Conservation (phyloP, 2,888 invertebrate species). For the Heliconius hortense region DNA sequence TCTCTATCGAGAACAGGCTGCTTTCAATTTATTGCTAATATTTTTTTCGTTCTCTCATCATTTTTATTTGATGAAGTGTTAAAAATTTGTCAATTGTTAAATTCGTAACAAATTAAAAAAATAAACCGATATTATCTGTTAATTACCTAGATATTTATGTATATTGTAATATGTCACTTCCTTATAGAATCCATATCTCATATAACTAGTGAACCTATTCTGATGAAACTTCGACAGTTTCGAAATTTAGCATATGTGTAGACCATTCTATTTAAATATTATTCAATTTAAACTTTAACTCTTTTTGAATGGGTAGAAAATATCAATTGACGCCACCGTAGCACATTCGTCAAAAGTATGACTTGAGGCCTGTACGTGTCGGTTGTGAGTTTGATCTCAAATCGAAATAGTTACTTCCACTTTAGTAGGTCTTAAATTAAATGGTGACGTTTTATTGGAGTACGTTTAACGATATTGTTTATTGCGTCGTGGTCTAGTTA, state of each 20-base stretch:
- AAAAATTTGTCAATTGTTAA: neutral
- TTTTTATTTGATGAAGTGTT: constrained; percentile 15
- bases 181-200: neutral
- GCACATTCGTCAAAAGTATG: neutral
- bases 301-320: neutral
- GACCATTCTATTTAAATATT: neutral
- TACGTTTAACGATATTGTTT: constrained; percentile 9
- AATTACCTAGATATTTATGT: no score
- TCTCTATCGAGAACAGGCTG: constrained; percentile 29
- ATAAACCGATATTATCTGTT: no score
- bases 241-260: neutral
- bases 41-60: constrained; percentile 30
- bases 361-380: neutral
- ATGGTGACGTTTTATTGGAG: neutral
- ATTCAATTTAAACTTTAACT: neutral
- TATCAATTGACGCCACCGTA: neutral
- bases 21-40: constrained; percentile 39
- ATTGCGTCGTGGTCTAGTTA: constrained; percentile 5
- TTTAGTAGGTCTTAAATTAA: neutral
- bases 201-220: neutral
- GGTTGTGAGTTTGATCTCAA: neutral
- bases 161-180: no score
- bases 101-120: no score
- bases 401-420: neutral
- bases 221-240: neutral